Evolutionary conservation across 2,888 invertebrate genomes (phyloP).

Genomic region (Argyra leucocephala): DNA sequence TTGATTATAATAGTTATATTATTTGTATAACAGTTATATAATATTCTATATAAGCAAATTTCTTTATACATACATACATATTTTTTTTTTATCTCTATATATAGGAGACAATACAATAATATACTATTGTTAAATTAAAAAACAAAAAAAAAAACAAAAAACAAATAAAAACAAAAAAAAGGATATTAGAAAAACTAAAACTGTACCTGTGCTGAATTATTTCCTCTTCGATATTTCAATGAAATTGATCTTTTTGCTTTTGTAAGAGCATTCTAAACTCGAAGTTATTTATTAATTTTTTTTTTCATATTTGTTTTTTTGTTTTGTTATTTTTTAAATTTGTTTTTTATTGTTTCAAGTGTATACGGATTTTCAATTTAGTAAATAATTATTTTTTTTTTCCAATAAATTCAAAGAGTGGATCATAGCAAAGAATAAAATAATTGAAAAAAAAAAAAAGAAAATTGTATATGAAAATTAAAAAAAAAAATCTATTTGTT

Average conservation of each 20-base stretch:
- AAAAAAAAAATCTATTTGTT: background rate
- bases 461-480: background rate
- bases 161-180: background rate
- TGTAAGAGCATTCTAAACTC: slow-evolving; percentile 38
- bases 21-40: too few relatives aligned
- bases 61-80: too few relatives aligned
- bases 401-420: background rate
- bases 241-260: slow-evolving; percentile 45
- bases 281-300: background rate
- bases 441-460: background rate
- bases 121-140: too few relatives aligned
- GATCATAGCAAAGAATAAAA: background rate
- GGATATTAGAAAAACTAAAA: background rate
- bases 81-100: too few relatives aligned
- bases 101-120: too few relatives aligned
- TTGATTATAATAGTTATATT: too few relatives aligned
- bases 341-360: background rate
- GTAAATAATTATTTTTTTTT: background rate
- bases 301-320: background rate
- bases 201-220: slow-evolving; percentile 43
- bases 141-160: slow-evolving; percentile 17
- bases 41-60: too few relatives aligned
- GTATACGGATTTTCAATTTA: background rate
- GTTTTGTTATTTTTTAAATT: background rate
- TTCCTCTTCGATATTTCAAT: slow-evolving; percentile 43